Evolutionary conservation across 2,888 invertebrate species (phyloP).

Genomic region (Caenorhabditis sp.): DNA sequence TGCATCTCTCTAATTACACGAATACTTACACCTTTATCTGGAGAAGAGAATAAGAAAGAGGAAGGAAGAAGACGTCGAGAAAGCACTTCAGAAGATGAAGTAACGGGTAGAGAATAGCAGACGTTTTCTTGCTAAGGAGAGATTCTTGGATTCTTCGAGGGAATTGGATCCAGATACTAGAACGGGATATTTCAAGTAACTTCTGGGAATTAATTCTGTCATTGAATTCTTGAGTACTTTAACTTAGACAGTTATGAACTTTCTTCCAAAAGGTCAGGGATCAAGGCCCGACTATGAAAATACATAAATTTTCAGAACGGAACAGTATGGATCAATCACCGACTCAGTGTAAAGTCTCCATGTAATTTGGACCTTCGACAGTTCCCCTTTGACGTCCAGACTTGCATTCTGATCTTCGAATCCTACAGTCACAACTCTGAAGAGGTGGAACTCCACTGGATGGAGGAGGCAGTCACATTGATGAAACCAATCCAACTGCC

Average conservation of each 20-base stretch:
- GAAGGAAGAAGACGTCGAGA: slow-evolving; percentile 14
- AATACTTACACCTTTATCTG: slow-evolving; percentile 47
- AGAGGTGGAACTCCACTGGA: slow-evolving; percentile 82
- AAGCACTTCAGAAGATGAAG: slow-evolving; percentile 53
- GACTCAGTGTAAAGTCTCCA: slow-evolving; percentile 82
- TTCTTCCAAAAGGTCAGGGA: neutral
- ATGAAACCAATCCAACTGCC: slow-evolving; percentile 83
- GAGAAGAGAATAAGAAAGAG: slow-evolving; percentile 10
- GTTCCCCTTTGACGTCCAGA: slow-evolving; percentile 82
- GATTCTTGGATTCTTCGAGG: slow-evolving; percentile 17
- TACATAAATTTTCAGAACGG: slow-evolving; percentile 78
- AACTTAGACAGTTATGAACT: neutral
- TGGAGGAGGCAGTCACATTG: slow-evolving; percentile 82
- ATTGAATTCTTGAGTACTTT: too few relatives aligned
- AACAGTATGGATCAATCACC: slow-evolving; percentile 83
- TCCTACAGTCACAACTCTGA: slow-evolving; percentile 83
- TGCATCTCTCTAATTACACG: slow-evolving; percentile 60
- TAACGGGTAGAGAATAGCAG: slow-evolving; percentile 5
- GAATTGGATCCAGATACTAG: neutral
- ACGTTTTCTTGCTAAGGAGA: slow-evolving; percentile 9
- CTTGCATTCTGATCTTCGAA: slow-evolving; percentile 81
- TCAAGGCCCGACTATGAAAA: too few relatives aligned
- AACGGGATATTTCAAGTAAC: neutral
- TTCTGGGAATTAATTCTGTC: too few relatives aligned
- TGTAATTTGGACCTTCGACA: slow-evolving; percentile 81